Percentiles rank a stretch among this genome's conserved stretches.
These are phyloP conservation scores for Nemoura dubitans DNA, from an alignment of 2,888 invertebrate species.

Conservation along the genomic window DNA sequence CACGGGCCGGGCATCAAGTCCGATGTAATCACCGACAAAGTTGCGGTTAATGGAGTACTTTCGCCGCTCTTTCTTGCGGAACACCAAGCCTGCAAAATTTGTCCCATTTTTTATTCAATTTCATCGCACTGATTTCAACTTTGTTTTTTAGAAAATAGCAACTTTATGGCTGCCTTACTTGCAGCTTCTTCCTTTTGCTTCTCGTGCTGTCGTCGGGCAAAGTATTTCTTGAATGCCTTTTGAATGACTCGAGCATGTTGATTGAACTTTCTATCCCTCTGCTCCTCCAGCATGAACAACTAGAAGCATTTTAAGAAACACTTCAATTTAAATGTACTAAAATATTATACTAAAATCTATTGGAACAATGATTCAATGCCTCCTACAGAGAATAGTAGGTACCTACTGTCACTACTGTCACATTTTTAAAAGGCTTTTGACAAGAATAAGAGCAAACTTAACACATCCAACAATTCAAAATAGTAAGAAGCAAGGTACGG, in stretches of 20 bases:
- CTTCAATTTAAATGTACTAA: no score
- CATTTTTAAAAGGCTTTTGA: no score
- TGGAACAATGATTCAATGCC: no score
- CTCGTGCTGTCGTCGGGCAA: constrained; percentile 67
- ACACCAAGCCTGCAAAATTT: constrained; percentile 57
- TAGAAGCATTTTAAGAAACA: constrained; percentile 55
- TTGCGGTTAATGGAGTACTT: constrained; percentile 70
- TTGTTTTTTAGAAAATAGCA: background rate
- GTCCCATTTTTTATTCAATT: background rate
- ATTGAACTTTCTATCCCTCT: constrained; percentile 72
- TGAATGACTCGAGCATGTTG: constrained; percentile 71
- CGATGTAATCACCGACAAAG: constrained; percentile 76
- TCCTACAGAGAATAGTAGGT: no score
- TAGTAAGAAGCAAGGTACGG: no score
- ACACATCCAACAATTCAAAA: constrained; percentile 14
- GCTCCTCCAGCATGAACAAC: constrained; percentile 74
- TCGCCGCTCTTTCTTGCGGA: constrained; percentile 69
- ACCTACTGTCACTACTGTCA: no score
- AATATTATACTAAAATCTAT: no score
- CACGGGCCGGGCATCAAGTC: constrained; percentile 68
- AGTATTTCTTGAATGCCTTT: constrained; percentile 71
- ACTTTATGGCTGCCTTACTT: constrained; percentile 53
- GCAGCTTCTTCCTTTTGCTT: constrained; percentile 67
- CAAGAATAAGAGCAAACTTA: constrained; percentile 23
- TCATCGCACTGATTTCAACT: background rate